Base-by-base conservation (phyloP, 2,888 invertebrate species). In the Alloscopus bannaensis region DNA sequence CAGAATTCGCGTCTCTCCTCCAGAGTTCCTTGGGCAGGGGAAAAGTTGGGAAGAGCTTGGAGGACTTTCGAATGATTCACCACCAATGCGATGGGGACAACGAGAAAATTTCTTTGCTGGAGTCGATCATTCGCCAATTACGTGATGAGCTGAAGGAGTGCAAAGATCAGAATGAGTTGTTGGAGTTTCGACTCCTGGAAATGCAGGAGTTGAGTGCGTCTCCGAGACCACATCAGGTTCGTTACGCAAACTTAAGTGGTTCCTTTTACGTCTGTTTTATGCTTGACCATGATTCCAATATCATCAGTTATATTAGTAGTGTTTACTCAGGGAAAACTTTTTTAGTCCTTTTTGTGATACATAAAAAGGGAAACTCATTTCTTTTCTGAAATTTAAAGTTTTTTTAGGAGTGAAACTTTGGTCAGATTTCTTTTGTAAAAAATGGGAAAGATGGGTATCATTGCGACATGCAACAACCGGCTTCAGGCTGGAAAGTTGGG, bases 141-240 rank as follows among this genome's bases (percentile, higher is more conserved):
- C 88, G 91, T 86, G 91, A 92, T 86, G 93, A 94, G 87, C 89
- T 93, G 83, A 91, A 92, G 84, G 94, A 94, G 88, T 90, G 93
- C 86, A 91, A 93, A 85, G 94, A 94, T 88, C 94, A 94, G 88
- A 93, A 94, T 88, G 94, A 94, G 88, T 90, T 94, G 84, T 91
- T 94, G 87, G 94, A 94, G 90, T 94, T 94, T 90, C 90, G 94
- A 62, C 90, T 94, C 85, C 89, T 94, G 84, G 94, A 94, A 89
- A 89, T 94, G 86, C 94, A 94, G 88, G 93, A 87, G 75, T 70
- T 83, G 31, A 1, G 73, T 2, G 47, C 81, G 20, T 59, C 69
- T 3, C 62, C 52, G 26, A 68, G 69, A 69, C 57, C 47, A 18
- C 50, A 65, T 29, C 71, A 79, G 65, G 62, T 73, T 24, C 36